Conservation (phyloP, 2,113 vertebrate genomes). For the Recurvirostra avosetta region DNA sequence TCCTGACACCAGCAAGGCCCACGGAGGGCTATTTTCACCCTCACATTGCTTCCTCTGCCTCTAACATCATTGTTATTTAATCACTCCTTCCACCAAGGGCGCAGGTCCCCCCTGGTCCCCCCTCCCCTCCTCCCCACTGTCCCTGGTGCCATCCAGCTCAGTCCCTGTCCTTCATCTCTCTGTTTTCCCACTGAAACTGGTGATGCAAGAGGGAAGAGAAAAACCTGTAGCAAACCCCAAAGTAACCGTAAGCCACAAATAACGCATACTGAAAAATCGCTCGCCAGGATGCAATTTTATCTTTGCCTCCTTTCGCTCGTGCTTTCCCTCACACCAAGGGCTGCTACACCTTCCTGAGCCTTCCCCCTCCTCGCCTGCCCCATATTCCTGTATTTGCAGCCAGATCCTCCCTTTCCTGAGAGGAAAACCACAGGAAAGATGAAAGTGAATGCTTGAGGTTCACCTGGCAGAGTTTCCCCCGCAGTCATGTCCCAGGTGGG, state of each 20-base stretch:
- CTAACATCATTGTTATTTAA: neutral
- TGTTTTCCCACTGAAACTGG: neutral
- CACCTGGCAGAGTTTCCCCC: neutral
- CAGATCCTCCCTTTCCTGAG: neutral
- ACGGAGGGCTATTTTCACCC: rapidly evolving
- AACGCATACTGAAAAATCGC: rapidly evolving
- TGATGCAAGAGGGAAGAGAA: neutral
- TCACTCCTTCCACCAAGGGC: neutral
- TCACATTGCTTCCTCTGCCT: neutral
- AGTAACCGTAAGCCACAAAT: neutral
- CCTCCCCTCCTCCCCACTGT: neutral
- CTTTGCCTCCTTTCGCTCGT: rapidly evolving
- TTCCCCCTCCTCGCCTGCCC: neutral
- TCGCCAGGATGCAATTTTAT: neutral
- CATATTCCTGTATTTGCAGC: neutral
- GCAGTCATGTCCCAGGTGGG: rapidly evolving
- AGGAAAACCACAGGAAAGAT: neutral
- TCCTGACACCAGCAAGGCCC: neutral
- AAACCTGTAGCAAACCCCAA: neutral
- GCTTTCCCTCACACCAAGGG: neutral
- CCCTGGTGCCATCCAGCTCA: neutral
- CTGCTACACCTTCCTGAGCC: neutral
- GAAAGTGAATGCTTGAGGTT: neutral
- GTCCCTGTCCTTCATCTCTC: neutral
- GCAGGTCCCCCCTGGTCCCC: rapidly evolving